Base-by-base conservation (phyloP, 2,797 vertebrate genomes). In the Tapera naevia region DNA sequence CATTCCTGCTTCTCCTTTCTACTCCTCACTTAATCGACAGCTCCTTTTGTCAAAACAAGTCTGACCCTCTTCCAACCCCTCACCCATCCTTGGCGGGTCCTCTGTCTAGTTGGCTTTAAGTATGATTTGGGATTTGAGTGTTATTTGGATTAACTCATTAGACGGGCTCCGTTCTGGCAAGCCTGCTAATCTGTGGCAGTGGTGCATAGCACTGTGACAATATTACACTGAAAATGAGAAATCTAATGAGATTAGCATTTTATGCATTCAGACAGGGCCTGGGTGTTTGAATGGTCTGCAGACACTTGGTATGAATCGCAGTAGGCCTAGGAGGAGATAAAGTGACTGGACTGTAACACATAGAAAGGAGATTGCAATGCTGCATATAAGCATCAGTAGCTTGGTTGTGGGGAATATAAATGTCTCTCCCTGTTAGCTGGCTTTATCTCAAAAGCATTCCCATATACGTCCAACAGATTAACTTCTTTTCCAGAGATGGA, bases 141-240 rank as follows among this genome's bases (percentile, higher is more conserved):
- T 97, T 98, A 97, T 97, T 97, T 98, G 97, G 97, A 98, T 98
- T 97, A 98, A 97, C 97, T 98, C 97, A 98, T 98, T 98, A 98
- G 98, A 72, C 24, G 92, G 95, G 95, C 96, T 97, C 93, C 53
- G 2, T 97, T 96, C 97, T 96, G 96, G 97, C 96, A 97, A 97
- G 93, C 85, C 95, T 80, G 95, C 97, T 98, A 97, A 98, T 98
- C 98, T 98, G 93, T 94, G 91, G 95, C 96, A 96, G 92, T 94
- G 95, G 97, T 97, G 97, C 97, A 97, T 89, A 97, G 95, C 88
- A 30, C 89, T 96, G 95, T 96, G 97, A 97, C 96, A 96, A 92
- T 91, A 96, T 97, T 96, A 97, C 74, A 84, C 91, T 93, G 96
- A 97, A 97, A 97, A 98, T 97, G 97, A 97, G 97, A 97, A 97